Evolutionary conservation across 2,113 vertebrate species (phyloP).

Genomic region (Sceloporus undulatus): DNA sequence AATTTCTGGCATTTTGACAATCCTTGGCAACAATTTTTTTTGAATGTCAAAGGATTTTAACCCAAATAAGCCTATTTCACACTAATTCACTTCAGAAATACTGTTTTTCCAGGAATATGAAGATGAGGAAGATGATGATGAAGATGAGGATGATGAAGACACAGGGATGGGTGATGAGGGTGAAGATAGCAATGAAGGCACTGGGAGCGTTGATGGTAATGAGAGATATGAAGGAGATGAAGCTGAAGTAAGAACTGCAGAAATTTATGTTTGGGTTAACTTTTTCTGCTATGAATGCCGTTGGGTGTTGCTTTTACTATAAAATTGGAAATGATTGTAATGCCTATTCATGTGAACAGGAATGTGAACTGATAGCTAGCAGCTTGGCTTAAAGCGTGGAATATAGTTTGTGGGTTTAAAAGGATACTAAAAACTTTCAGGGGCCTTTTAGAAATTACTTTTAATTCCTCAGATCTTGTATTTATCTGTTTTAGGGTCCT

Average conservation of each 20-base stretch:
- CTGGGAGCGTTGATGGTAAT: conserved; percentile 88
- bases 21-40: neutral
- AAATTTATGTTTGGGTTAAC: neutral
- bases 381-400: neutral
- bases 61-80: neutral
- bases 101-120: conserved; percentile 84
- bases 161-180: conserved; percentile 92
- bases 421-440: no score
- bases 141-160: conserved; percentile 94
- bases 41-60: neutral
- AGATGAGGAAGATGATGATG: conserved; percentile 88
- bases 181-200: conserved; percentile 94
- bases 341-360: neutral
- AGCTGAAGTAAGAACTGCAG: conserved; percentile 81
- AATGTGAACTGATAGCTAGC: neutral
- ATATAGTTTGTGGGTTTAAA: neutral
- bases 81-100: neutral
- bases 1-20: neutral
- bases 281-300: neutral
- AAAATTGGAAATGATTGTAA: neutral
- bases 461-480: neutral
- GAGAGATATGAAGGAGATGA: conserved; percentile 94
- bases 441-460: neutral
- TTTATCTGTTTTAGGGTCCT: conserved; percentile 81
- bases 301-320: neutral